These are phyloP conservation scores for Pachyrhynchus sulphureomaculatus DNA, from an alignment of 1,140 invertebrate species.

Conservation along the genomic window DNA sequence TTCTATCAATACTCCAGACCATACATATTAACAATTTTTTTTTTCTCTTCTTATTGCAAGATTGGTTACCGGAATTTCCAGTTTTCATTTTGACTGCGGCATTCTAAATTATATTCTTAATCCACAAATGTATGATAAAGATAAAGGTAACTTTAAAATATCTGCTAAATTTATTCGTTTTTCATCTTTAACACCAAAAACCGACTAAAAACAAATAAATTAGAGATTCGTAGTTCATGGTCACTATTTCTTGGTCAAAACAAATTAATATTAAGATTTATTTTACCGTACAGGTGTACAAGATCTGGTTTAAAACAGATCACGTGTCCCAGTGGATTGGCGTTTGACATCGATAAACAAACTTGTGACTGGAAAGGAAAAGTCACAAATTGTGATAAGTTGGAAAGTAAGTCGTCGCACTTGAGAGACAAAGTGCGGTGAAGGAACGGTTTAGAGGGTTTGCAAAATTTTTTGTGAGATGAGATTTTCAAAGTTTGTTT, in stretches of 20 bases:
- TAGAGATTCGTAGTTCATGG: slow-evolving; percentile 24
- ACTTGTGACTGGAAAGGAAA: slow-evolving; percentile 97
- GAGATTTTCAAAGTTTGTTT: slow-evolving; percentile 16
- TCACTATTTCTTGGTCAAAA: slow-evolving; percentile 48
- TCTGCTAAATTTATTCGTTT: no score
- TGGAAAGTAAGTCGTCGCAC: slow-evolving; percentile 83
- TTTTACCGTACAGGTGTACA: slow-evolving; percentile 73
- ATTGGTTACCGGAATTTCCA: no score
- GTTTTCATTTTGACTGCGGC: no score
- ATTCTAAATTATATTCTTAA: no score
- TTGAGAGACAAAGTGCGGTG: slow-evolving; percentile 39
- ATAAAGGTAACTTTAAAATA: no score
- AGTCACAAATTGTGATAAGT: slow-evolving; percentile 92
- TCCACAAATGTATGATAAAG: no score
- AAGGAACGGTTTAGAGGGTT: slow-evolving; percentile 35
- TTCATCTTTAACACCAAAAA: no score
- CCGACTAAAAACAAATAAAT: no score
- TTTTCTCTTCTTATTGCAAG: no score
- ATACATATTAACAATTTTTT: no score
- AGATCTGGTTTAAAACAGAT: slow-evolving; percentile 91
- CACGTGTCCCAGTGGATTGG: slow-evolving; percentile 90
- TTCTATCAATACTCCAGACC: no score
- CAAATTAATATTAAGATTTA: slow-evolving; percentile 38
- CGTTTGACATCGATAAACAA: slow-evolving; percentile 96
- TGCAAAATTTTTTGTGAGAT: neutral